phyloP scores from a whole-genome alignment of 1,140 invertebrate species.

The Calephelis nemesis region DNA sequence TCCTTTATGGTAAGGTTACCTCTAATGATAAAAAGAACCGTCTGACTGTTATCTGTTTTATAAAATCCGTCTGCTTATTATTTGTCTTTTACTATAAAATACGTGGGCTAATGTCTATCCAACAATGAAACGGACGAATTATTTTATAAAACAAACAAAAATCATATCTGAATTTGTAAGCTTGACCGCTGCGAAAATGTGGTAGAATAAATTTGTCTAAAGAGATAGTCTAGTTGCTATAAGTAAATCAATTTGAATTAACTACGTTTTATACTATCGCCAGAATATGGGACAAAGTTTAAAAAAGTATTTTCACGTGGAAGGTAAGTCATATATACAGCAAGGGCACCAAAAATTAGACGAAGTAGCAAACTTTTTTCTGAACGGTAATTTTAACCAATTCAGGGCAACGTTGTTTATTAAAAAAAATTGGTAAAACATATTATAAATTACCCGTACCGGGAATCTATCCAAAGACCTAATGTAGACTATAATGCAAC shows the following conservation, averaged over 20 bases:
- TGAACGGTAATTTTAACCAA: too few species aligned
- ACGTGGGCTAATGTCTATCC: neutral
- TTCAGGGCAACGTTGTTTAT: too few species aligned
- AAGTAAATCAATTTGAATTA: neutral
- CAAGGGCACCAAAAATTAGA: too few species aligned
- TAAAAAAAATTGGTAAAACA: too few species aligned
- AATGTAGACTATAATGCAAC: too few species aligned
- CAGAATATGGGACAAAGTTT: neutral
- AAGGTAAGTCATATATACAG: too few species aligned
- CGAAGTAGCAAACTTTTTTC: too few species aligned
- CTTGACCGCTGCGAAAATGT: conserved; percentile 5
- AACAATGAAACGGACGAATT: neutral
- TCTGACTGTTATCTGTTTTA: neutral
- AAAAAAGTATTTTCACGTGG: too few species aligned
- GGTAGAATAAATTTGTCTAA: conserved; percentile 5
- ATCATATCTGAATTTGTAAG: conserved; percentile 13
- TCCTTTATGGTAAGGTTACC: too few species aligned
- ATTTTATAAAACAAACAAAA: conserved; percentile 12
- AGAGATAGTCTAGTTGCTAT: neutral
- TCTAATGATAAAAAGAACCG: too few species aligned
- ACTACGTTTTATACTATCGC: neutral
- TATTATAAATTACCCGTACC: too few species aligned
- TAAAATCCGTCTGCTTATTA: neutral
- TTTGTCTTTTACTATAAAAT: neutral
- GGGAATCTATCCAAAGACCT: too few species aligned